phyloP scores from a whole-genome alignment of 2,113 vertebrate species.

The Mus spicilegus region DNA sequence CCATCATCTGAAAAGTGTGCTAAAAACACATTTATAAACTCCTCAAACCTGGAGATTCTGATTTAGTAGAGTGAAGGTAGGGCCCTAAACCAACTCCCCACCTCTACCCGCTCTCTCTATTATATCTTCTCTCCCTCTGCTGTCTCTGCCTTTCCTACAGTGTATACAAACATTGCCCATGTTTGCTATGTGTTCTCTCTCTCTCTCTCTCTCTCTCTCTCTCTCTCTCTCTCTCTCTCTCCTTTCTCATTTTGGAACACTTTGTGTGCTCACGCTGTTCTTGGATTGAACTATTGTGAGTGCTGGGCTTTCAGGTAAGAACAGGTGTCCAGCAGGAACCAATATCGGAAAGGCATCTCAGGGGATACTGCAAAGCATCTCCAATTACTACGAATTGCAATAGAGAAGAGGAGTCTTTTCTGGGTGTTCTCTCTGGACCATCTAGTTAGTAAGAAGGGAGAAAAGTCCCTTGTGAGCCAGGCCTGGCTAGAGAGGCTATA shows the following conservation, averaged over 20 bases:
- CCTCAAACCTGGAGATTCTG: not conserved
- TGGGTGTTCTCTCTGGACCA: not conserved
- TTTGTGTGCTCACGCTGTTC: not conserved
- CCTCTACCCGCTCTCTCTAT: too few species aligned
- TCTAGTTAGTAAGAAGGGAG: not conserved
- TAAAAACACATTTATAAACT: not conserved
- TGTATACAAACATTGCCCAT: not conserved
- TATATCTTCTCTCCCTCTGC: too few species aligned
- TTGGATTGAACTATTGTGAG: not conserved
- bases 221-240: not conserved
- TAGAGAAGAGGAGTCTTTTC: not conserved
- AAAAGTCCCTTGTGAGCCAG: not conserved
- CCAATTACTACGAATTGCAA: not conserved
- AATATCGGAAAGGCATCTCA: constrained; percentile 7
- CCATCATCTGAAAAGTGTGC: not conserved
- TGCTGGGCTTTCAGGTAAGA: not conserved
- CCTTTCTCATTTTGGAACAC: not conserved
- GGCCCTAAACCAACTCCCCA: not conserved
- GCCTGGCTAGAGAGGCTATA: not conserved
- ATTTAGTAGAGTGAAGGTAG: not conserved
- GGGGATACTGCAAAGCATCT: not conserved
- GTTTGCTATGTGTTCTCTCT: not conserved
- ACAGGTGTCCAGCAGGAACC: not conserved
- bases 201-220: not conserved
- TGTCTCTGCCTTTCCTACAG: not conserved